These are phyloP conservation scores for Bradypus variegatus DNA, from an alignment of 2,797 vertebrate species.

Conservation along the genomic window DNA sequence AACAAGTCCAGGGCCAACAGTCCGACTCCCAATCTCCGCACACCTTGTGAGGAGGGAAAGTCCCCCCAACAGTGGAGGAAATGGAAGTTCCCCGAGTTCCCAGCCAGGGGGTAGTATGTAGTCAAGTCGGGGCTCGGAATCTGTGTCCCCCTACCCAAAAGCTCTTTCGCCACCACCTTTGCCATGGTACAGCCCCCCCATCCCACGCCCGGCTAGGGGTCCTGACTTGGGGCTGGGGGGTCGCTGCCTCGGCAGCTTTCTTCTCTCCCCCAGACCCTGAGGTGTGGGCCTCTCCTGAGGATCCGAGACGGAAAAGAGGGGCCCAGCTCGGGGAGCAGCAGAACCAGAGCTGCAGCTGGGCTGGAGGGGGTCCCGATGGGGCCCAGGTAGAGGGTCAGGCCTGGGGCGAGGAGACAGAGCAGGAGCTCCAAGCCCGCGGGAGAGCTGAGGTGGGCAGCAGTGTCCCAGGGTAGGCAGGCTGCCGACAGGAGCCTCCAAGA, in stretches of 20 bases:
- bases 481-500: background rate
- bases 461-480: background rate
- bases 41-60: background rate
- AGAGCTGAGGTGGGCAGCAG: accelerated
- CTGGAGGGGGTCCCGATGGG: accelerated
- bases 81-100: background rate
- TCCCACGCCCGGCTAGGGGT: background rate
- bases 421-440: background rate
- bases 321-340: background rate
- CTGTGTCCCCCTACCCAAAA: no score
- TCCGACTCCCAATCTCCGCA: background rate
- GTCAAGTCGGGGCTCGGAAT: background rate
- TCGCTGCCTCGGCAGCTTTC: background rate
- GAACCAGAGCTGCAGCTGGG: background rate
- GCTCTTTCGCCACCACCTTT: background rate
- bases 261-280: background rate
- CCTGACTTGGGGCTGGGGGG: background rate
- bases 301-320: background rate
- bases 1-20: background rate
- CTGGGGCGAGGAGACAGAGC: accelerated
- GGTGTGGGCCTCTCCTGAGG: background rate
- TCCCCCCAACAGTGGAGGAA: background rate
- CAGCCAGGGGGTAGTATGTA: background rate
- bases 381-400: accelerated
- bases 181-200: no score